These are phyloP conservation scores for Clarias magur DNA, from an alignment of 2,113 vertebrate species.

Conservation along the genomic window DNA sequence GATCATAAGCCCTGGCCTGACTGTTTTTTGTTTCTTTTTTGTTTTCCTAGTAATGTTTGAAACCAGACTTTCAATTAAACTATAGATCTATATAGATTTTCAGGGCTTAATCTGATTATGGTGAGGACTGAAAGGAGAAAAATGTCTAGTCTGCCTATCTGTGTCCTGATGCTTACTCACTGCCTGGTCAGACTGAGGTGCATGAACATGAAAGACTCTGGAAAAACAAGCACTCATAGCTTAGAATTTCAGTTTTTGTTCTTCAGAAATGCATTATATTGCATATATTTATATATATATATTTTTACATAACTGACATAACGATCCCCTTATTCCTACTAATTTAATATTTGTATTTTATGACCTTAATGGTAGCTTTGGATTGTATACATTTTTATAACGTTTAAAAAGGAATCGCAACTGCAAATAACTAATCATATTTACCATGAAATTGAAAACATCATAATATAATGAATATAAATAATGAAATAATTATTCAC, in stretches of 20 bases:
- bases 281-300: too few species aligned
- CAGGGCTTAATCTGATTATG: conserved; percentile 9
- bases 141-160: not conserved
- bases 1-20: conserved; percentile 21
- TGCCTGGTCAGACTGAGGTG: not conserved
- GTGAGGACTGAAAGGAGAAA: not conserved
- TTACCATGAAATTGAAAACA: not conserved
- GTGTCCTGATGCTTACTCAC: conserved; percentile 2
- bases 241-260: not conserved
- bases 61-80: conserved; percentile 44
- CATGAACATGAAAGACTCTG: not conserved
- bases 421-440: not conserved
- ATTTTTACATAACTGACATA: not conserved
- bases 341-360: not conserved
- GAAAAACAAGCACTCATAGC: not conserved
- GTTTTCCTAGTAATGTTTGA: conserved; percentile 25
- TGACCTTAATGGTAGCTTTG: not conserved
- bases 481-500: not conserved
- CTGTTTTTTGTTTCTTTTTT: not conserved
- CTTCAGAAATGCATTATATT: not conserved
- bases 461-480: too few species aligned
- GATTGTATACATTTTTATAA: not conserved
- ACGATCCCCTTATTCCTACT: not conserved
- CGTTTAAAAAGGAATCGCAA: not conserved
- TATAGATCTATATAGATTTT: conserved; percentile 23